Evolutionary conservation across 1,140 invertebrate species (phyloP).

Genomic region (Chymomyza costata): DNA sequence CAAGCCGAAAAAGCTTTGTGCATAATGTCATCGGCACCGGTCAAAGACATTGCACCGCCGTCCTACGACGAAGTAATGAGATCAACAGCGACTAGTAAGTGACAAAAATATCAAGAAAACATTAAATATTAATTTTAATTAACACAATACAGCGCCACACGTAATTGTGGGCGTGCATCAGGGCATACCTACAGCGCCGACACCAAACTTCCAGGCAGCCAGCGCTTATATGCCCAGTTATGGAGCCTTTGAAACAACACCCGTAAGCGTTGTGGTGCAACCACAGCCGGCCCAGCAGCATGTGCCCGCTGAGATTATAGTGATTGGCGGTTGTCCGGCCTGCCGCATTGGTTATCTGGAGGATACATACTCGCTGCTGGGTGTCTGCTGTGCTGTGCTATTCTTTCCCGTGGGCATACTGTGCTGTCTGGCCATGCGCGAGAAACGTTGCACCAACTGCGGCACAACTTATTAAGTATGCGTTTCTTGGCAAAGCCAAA

Average conservation of each 20-base stretch:
- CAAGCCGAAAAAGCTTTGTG: constrained; percentile 3
- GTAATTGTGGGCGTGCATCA: constrained; percentile 46
- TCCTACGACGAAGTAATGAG: constrained; percentile 61
- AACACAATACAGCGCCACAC: constrained; percentile 21
- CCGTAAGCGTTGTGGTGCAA: constrained; percentile 61
- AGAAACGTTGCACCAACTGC: constrained; percentile 86
- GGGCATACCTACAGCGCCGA: constrained; percentile 32
- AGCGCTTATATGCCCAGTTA: constrained; percentile 43
- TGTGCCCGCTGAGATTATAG: constrained; percentile 80
- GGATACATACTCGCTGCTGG: constrained; percentile 86
- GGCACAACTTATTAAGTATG: constrained; percentile 82
- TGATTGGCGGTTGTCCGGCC: constrained; percentile 86
- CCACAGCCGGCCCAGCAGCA: constrained; percentile 48
- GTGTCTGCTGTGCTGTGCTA: constrained; percentile 86
- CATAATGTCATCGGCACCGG: constrained; percentile 28
- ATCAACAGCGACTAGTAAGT: background rate
- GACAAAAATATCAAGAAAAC: background rate
- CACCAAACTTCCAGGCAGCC: constrained; percentile 29
- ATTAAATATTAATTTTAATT: too few species aligned
- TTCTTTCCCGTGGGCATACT: constrained; percentile 89
- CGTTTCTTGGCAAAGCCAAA: too few species aligned
- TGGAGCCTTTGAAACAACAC: constrained; percentile 63
- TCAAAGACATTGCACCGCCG: constrained; percentile 45
- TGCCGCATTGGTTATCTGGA: constrained; percentile 87
- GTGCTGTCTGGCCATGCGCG: constrained; percentile 84